phyloP scores from a whole-genome alignment of 1,140 invertebrate species.

The Streblospio benedicti region DNA sequence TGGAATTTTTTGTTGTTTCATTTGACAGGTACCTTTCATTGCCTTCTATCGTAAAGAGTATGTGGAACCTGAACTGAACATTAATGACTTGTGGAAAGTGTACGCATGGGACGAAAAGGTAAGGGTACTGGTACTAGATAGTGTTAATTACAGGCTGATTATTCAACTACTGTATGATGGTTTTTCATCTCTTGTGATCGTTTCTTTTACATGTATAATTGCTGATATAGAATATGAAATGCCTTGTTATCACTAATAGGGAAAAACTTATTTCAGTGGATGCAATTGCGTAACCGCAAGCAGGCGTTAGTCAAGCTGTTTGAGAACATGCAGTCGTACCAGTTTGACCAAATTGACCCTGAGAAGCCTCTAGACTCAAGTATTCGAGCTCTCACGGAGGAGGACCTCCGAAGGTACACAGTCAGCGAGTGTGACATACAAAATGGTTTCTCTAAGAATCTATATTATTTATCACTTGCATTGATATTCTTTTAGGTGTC shows the following conservation, averaged over 20 bases:
- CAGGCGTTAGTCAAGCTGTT: conserved; percentile 72
- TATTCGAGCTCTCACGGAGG: conserved; percentile 71
- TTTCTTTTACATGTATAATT: neutral
- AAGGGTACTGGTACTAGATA: conserved; percentile 8
- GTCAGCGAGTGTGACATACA: neutral
- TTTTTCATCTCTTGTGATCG: neutral
- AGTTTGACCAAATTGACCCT: conserved; percentile 70
- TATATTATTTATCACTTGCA: conserved; percentile 23
- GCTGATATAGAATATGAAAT: neutral
- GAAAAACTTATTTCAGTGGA: conserved; percentile 60
- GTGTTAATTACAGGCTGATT: neutral
- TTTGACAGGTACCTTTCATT: conserved; percentile 79
- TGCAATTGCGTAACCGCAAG: conserved; percentile 79
- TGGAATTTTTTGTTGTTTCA: conserved; percentile 5
- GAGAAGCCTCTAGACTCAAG: conserved; percentile 76
- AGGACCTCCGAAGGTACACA: conserved; percentile 75
- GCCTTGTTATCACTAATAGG: no score
- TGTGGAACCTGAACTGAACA: conserved; percentile 84
- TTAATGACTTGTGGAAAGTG: conserved; percentile 94
- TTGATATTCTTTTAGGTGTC: no score
- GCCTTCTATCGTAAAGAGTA: conserved; percentile 98
- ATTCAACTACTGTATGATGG: neutral
- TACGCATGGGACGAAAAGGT: conserved; percentile 91
- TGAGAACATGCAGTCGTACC: conserved; percentile 86
- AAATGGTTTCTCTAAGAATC: conserved; percentile 15